Base-by-base conservation (phyloP, 2,113 vertebrate species). In the Morone saxatilis region DNA sequence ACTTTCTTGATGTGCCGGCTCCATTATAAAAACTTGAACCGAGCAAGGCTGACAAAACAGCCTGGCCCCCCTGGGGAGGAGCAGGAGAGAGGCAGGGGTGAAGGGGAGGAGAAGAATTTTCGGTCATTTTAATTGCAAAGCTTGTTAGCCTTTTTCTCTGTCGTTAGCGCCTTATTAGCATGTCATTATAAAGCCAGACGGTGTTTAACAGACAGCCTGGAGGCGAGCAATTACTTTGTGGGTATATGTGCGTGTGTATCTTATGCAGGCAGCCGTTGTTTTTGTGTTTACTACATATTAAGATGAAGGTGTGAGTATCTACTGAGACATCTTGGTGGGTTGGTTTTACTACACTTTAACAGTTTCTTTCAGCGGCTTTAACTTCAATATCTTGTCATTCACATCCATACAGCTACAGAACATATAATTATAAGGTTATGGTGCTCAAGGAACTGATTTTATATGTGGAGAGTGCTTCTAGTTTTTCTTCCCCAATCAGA, bases 101-200 rank as follows among this genome's bases (percentile, higher is more conserved):
- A 51, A 59, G 71, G 56, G 81, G 53, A 69, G 83, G 71, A 79
- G 63, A 53, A 9, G 56, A 71, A 45, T 70, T 66, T 80, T 80
- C 1, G 45, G 77, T 76, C 47, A 86, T 80, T 88, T 89, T 89
- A 91, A 91, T 86, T 88, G 75, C 79, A 78, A 78, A 78, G 74
- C 89, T 83, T 71, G 86, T 84, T 76, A 84, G 41, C 54, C 40
- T 48, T 62, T 76, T 76, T 62, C 31, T 76, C 19, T 17, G 53
- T 83, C 36, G 40, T 86, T 86, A 88, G 78, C 1, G 20, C 53
- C 80, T 84, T 78, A 83, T 89, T 86, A 86, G 80, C 85, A 88
- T 89, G 86, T 88, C 62, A 84, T 84, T 87, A 79, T 67, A 13
- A 66, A 85, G 73, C 53, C 80, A 70, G 57, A 41, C 79, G 2